Percentiles rank a stretch among this genome's conserved stretches.
These are phyloP conservation scores for Stratiomys singularior DNA, from an alignment of 2,888 invertebrate species.

Conservation along the genomic window DNA sequence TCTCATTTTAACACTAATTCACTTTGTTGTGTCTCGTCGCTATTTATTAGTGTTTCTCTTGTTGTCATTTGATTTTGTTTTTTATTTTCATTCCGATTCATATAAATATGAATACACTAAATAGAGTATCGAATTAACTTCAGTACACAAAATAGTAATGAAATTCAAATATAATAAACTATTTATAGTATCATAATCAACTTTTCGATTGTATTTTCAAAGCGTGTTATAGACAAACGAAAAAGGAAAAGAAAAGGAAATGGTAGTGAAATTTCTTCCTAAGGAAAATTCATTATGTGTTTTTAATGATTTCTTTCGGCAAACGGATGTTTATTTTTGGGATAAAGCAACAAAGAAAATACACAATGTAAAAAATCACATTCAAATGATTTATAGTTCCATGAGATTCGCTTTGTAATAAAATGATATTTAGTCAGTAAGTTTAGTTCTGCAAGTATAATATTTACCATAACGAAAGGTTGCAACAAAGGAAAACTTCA, in stretches of 20 bases:
- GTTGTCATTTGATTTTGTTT: not conserved
- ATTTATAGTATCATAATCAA: not conserved
- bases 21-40: no score
- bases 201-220: not conserved
- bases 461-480: not conserved
- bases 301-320: not conserved
- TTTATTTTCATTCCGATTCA: not conserved
- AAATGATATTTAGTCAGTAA: constrained; percentile 5
- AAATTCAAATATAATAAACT: not conserved
- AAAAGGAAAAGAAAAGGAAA: not conserved
- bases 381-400: not conserved
- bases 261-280: no score
- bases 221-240: not conserved
- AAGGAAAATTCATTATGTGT: not conserved
- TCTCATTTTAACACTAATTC: no score
- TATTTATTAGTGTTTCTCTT: not conserved
- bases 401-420: not conserved
- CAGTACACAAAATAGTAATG: not conserved
- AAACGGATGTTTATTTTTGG: not conserved
- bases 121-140: no score
- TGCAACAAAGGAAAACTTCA: not conserved
- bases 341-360: not conserved
- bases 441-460: constrained; percentile 7
- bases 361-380: constrained; percentile 4
- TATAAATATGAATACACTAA: no score